These are phyloP conservation scores for Cottus gobio DNA, from an alignment of 2,113 vertebrate genomes.

Conservation along the genomic window DNA sequence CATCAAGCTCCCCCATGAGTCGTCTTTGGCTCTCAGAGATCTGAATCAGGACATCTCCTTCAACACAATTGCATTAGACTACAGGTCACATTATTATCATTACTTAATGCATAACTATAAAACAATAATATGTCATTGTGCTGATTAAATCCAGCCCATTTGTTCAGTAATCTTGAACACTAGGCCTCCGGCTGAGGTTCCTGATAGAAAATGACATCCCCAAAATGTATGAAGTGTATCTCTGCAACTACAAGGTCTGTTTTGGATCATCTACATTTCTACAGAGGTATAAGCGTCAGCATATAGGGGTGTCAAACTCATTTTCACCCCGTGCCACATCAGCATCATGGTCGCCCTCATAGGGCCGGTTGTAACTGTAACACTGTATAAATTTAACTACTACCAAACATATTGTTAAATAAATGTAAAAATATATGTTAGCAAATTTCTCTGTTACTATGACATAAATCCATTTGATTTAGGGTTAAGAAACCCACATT, in stretches of 20 bases:
- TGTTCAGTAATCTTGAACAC: not conserved
- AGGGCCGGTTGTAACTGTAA: too few relatives aligned
- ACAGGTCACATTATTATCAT: not conserved
- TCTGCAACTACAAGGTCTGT: not conserved
- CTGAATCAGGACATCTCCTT: constrained; percentile 93
- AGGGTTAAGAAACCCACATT: too few relatives aligned
- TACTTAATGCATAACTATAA: not conserved
- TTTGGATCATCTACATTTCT: not conserved
- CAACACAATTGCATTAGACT: constrained; percentile 7
- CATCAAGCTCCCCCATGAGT: constrained; percentile 88
- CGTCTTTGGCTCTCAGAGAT: constrained; percentile 89
- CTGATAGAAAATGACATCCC: too few relatives aligned
- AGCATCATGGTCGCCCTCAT: too few relatives aligned
- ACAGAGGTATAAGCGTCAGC: not conserved
- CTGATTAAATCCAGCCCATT: not conserved
- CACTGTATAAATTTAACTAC: too few relatives aligned
- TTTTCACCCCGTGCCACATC: too few relatives aligned
- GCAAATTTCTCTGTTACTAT: too few relatives aligned
- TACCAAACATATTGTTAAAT: too few relatives aligned
- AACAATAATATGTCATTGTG: not conserved
- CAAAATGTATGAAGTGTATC: not conserved
- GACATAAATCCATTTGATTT: too few relatives aligned
- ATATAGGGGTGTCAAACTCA: too few relatives aligned
- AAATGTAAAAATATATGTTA: too few relatives aligned
- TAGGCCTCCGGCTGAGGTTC: too few relatives aligned